A percentile compares a stretch with the other conserved stretches of the same genome.
phyloP scores from a whole-genome alignment of 2,888 invertebrate genomes.

The Lepidocyrtinus sp. region DNA sequence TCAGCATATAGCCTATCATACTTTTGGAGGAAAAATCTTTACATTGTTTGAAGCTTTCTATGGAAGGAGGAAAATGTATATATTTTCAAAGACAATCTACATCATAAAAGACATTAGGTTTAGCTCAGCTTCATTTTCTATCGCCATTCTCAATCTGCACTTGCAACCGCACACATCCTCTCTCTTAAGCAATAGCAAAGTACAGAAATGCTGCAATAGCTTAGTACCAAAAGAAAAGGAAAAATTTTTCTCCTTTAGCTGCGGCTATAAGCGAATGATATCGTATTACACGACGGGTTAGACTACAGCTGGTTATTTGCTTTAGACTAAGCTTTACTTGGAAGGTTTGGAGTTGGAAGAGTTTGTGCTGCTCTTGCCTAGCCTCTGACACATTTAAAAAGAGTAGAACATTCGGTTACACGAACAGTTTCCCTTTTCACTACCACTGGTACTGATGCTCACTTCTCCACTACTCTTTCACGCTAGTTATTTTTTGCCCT shows the following conservation, averaged over 20 bases:
- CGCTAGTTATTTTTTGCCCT: not conserved
- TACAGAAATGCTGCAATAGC: not conserved
- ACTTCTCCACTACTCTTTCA: slow-evolving; percentile 2
- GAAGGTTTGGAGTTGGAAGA: not conserved
- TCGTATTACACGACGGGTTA: not conserved
- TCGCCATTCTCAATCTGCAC: slow-evolving; percentile 35
- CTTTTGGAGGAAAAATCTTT: not conserved
- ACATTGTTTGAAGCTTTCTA: not conserved
- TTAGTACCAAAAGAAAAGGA: not conserved
- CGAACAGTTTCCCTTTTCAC: slow-evolving; percentile 49
- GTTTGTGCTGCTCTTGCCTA: not conserved
- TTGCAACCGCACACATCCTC: slow-evolving; percentile 19
- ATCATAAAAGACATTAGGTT: slow-evolving; percentile 12
- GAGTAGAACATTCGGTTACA: slow-evolving; percentile 47
- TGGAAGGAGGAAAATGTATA: not conserved
- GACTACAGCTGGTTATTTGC: not conserved
- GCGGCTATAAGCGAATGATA: not conserved
- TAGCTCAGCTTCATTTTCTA: slow-evolving; percentile 48
- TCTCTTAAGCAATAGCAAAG: not conserved
- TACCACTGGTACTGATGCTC: slow-evolving; percentile 43
- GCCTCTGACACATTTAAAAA: slow-evolving; percentile 54
- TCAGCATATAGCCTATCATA: not conserved
- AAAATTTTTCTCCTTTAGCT: not conserved
- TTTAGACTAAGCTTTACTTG: not conserved
- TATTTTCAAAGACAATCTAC: not conserved